Evolutionary conservation across 2,113 vertebrate genomes (phyloP).

Genomic region (Neodontobutis hainanensis): DNA sequence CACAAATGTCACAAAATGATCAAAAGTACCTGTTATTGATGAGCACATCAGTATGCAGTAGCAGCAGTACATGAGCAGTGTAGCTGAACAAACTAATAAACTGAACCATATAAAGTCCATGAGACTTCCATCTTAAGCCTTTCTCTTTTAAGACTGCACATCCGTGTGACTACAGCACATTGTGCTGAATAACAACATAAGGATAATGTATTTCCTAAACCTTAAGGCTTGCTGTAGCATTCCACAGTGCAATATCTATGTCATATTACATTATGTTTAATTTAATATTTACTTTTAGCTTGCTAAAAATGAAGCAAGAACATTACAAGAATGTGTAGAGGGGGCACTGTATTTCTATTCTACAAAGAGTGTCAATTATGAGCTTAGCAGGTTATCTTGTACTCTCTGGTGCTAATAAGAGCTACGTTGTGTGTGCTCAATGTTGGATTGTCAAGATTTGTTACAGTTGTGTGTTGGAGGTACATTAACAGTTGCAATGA

Average conservation of each 20-base stretch:
- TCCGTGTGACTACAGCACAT: neutral
- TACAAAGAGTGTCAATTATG: conserved; percentile 41
- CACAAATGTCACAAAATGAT: neutral
- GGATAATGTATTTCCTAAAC: conserved; percentile 6
- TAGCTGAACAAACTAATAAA: conserved; percentile 2
- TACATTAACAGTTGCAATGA: neutral
- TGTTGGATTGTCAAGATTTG: neutral
- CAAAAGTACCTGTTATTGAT: neutral
- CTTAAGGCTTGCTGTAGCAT: neutral
- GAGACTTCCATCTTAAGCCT: neutral
- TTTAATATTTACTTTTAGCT: conserved; percentile 16
- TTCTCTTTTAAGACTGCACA: neutral
- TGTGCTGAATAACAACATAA: neutral
- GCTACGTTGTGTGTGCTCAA: neutral
- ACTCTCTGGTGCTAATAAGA: neutral
- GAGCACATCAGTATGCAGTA: conserved; percentile 6
- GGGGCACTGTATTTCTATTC: conserved; percentile 31
- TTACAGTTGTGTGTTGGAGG: neutral
- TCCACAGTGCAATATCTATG: conserved; percentile 9
- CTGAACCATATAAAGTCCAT: neutral
- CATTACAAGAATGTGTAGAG: conserved; percentile 14
- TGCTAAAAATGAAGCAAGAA: conserved; percentile 14
- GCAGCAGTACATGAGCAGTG: conserved; percentile 17
- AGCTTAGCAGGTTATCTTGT: conserved; percentile 40
- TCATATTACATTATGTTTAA: neutral